phyloP scores from a whole-genome alignment of 2,113 vertebrate species.

The Nesoenas mayeri region DNA sequence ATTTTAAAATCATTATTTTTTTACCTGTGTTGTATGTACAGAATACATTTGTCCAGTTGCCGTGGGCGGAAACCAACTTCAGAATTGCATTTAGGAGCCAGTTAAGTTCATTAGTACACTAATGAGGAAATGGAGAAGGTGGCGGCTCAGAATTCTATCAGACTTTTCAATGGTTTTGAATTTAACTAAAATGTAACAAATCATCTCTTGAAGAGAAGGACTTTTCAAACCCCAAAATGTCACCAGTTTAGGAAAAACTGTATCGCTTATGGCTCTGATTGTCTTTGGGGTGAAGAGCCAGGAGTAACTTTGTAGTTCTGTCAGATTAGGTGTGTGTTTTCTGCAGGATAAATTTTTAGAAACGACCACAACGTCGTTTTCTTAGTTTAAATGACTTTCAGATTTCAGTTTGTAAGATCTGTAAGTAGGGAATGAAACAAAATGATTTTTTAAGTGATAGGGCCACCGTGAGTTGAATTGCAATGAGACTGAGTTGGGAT shows the following conservation, averaged over 20 bases:
- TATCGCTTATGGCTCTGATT: neutral
- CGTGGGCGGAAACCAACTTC: neutral
- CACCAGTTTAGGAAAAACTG: neutral
- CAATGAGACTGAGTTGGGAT: neutral
- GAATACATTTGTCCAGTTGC: neutral
- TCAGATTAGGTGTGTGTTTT: neutral
- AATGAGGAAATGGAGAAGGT: neutral
- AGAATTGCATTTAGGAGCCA: neutral
- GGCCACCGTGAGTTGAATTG: neutral
- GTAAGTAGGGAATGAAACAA: neutral
- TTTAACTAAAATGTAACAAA: neutral
- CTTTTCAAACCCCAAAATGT: neutral
- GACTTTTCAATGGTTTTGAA: neutral
- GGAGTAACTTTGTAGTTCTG: neutral
- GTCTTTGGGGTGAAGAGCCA: neutral
- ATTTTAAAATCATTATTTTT: neutral
- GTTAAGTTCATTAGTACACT: neutral
- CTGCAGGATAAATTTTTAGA: neutral
- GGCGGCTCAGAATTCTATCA: neutral
- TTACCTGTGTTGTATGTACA: neutral
- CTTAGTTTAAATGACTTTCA: neutral
- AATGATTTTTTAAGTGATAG: neutral
- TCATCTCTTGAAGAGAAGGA: neutral
- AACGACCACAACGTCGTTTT: neutral
- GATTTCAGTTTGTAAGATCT: neutral